Base-by-base conservation (phyloP, 2,113 vertebrate species). In the Erpornis zantholeuca region DNA sequence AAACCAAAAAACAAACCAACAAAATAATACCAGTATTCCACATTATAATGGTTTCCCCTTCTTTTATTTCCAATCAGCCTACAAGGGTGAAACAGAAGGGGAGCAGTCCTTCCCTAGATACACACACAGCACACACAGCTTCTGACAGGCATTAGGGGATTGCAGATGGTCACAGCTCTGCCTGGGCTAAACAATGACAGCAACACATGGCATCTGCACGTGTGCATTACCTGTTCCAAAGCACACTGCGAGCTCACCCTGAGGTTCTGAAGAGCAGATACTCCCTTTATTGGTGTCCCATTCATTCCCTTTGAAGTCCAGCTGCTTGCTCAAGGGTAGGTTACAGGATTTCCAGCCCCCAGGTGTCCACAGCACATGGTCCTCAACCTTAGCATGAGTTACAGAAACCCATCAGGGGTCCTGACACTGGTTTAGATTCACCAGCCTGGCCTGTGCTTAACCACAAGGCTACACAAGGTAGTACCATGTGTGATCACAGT, bases 401-500 rank as follows among this genome's bases (percentile, higher is more conserved):
- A 10, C 6, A 35, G 35, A 57, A 80, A 71, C 16, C 10, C 1
- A 0, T 8, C 35, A 60, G 40, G 79, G 71, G 31, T 35, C 16
- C 72, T 36, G 40, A 18, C 8, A 4, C 10, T 3, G 28, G 12
- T 12, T 68, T 15, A 14, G 19, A 56, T 18, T 19, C 59, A 20
- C 15, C 65, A 35, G 60, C 45, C 31, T 9, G 4, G 11, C 12
- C 79, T 12, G 4, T 0, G 4, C 12, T 29, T 13, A 6, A 6
- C 18, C 27, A 1, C 17, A n/a, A 33, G 27, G 31, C 21, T 29
- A 3, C 0, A 3, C 28, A 20, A 40, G 54, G 29, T 0, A 0
- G 24, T 15, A 9, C 24, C 2, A 2, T 0, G 0, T 9, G 29
- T 8, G 15, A 7, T 8, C 1, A 1, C 24, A n/a, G 2, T 3